Base-by-base conservation (phyloP, 2,888 invertebrate species). In the Drosophila infuscata region DNA sequence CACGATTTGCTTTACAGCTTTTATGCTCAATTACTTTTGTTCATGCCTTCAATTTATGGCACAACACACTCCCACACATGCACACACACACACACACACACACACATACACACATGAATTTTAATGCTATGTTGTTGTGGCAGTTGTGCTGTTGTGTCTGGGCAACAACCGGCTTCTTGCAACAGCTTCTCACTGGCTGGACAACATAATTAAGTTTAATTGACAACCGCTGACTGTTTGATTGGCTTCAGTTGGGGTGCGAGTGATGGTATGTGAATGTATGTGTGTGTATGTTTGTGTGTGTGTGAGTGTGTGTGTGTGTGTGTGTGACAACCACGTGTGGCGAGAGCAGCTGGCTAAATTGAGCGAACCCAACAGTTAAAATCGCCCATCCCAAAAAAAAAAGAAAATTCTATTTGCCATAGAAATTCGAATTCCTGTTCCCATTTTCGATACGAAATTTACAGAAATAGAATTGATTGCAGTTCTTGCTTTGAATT, bases 171-270 rank as follows among this genome's bases (percentile, higher is more conserved):
- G 60, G 51, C 89, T 81, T 83, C 74, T 89, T 89, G 83, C 86
- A 67, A 48, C 70, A 30, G 38, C 6, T 29, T 46, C 51, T 66
- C 73, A 62, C 80, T 61, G 68, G 59, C 62, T 85, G 83, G 73
- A 74, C 83, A 89, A 76, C 83, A 88, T 88, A 85, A 85, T 89
- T 86, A 85, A 85, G 88, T 86, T 86, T 89, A 89, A 85, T 89
- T 85, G 85, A 88, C 85, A 89, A 81, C 73, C 83, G 88, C 85
- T 88, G 90, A 85, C 84, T 88, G 79, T 88, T 85, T 85, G 83
- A 85, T 88, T 85, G 84, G 83, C 81, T 74, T 63, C 72, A 70
- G 75, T 25, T 20, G 49, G 54, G 58, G 43, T 56, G 56, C 58
- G 32, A 3, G 20, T 38, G 12, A 30, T 30, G 25, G 36, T 68